phyloP scores from a whole-genome alignment of 2,113 vertebrate species.

The Anarhynchus alexandrinus region DNA sequence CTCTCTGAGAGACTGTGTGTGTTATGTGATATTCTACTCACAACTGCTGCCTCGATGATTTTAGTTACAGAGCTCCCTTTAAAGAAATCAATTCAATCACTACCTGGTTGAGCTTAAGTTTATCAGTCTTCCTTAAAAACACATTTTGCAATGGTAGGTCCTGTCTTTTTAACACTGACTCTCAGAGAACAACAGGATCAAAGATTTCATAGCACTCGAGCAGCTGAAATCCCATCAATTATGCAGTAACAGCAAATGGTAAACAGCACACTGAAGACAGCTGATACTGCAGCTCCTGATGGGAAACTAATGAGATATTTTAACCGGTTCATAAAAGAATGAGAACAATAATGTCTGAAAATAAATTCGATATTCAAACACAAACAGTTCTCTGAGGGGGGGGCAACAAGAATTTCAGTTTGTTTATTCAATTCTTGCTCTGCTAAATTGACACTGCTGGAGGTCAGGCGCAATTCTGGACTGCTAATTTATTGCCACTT shows the following conservation, averaged over 20 bases:
- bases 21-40: background rate
- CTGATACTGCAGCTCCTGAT: background rate
- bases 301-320: background rate
- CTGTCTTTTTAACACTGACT: background rate
- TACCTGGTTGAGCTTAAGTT: background rate
- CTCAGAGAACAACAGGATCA: background rate
- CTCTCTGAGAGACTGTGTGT: background rate
- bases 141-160: background rate
- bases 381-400: background rate
- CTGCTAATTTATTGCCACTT: background rate
- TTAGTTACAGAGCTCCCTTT: background rate
- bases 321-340: background rate
- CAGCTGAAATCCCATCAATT: background rate
- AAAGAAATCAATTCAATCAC: background rate
- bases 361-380: background rate
- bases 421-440: background rate
- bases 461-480: background rate
- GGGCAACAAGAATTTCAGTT: background rate
- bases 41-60: background rate
- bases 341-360: background rate
- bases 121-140: background rate
- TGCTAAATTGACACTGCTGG: background rate
- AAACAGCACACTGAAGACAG: background rate
- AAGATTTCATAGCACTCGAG: background rate
- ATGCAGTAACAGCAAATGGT: background rate